These are phyloP conservation scores for Balaeniceps rex DNA, from an alignment of 2,113 vertebrate genomes.

Conservation along the genomic window DNA sequence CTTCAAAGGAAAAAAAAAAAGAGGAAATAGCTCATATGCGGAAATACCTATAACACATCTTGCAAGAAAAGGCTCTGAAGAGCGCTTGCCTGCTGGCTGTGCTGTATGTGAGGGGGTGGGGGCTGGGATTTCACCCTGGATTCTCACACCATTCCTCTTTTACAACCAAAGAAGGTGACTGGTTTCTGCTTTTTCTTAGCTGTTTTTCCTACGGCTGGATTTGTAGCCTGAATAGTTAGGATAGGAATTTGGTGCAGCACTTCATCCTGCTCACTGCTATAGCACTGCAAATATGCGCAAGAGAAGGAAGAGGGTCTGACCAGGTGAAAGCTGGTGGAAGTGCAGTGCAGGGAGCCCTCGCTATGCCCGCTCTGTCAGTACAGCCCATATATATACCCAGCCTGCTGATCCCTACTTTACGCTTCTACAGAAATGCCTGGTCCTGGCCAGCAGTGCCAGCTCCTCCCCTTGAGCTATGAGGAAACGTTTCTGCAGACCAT, in stretches of 20 bases:
- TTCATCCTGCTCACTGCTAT: not conserved
- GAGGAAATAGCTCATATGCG: conserved; percentile 30
- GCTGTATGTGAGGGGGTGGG: not conserved
- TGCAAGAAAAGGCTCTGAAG: not conserved
- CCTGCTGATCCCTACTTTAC: not conserved
- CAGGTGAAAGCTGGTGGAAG: not conserved
- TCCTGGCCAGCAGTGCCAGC: not conserved
- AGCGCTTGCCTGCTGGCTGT: not conserved
- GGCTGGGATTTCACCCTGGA: not conserved
- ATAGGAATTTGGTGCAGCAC: not conserved
- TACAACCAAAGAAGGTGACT: conserved; percentile 52
- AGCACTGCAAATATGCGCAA: not conserved
- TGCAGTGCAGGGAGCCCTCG: not conserved
- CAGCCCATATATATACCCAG: not conserved
- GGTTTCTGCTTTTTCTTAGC: conserved; percentile 55
- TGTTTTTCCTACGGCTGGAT: conserved; percentile 33
- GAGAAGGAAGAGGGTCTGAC: not conserved
- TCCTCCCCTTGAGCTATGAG: not conserved
- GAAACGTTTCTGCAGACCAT: not conserved
- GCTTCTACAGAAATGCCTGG: not conserved
- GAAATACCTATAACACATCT: conserved; percentile 12
- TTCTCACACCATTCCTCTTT: conserved; percentile 64
- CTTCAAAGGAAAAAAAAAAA: not conserved
- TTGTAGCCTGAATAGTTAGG: not conserved
- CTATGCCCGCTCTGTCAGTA: accelerated